Conservation (phyloP, 2,888 invertebrate species). For the Diarsia mendica region DNA sequence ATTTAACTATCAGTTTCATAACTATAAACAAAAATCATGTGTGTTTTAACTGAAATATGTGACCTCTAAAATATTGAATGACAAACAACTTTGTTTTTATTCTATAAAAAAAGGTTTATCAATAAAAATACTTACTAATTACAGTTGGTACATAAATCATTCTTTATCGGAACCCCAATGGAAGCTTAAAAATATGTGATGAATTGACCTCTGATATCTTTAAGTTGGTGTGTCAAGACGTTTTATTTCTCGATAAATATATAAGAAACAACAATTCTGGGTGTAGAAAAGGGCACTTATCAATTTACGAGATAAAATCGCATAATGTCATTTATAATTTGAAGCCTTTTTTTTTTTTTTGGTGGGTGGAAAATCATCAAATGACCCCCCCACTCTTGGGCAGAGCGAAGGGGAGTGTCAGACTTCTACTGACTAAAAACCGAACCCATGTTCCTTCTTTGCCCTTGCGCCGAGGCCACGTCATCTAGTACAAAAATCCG, state of each 20-base stretch:
- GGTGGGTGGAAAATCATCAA: too few relatives aligned
- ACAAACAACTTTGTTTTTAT: slow-evolving; percentile 58
- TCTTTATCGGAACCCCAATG: slow-evolving; percentile 63
- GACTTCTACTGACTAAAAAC: too few relatives aligned
- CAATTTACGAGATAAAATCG: background rate
- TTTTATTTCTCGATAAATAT: slow-evolving; percentile 15
- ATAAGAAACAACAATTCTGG: slow-evolving; percentile 8
- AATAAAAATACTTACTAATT: slow-evolving; percentile 61
- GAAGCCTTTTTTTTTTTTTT: too few relatives aligned
- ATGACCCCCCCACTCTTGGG: too few relatives aligned
- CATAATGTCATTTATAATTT: background rate
- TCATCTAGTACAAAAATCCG: too few relatives aligned
- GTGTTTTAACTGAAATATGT: slow-evolving; percentile 26
- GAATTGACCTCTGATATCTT: slow-evolving; percentile 54
- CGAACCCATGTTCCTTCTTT: too few relatives aligned
- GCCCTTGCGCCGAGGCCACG: too few relatives aligned
- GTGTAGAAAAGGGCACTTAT: background rate
- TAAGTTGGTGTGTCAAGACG: slow-evolving; percentile 28
- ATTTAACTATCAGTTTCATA: slow-evolving; percentile 24
- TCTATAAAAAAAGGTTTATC: slow-evolving; percentile 47
- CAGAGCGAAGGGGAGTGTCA: too few relatives aligned
- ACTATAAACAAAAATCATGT: slow-evolving; percentile 32
- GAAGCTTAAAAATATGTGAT: slow-evolving; percentile 49
- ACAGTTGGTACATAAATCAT: slow-evolving; percentile 57
- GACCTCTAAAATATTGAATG: slow-evolving; percentile 52